Evolutionary conservation across 2,888 invertebrate genomes (phyloP).

Genomic region (Heteromurus nitidus): DNA sequence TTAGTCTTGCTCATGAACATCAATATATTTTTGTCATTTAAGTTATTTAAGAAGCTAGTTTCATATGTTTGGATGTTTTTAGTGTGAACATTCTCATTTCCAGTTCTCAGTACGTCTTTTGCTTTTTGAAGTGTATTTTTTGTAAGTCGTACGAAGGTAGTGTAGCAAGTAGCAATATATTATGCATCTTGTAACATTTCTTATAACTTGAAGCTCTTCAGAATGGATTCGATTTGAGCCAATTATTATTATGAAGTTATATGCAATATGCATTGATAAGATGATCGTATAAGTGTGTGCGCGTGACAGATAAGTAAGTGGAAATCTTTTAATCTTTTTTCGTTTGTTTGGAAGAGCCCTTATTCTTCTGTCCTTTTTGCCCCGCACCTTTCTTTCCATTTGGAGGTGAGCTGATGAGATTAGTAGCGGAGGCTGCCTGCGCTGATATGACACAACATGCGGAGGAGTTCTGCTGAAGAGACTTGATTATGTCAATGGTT

Average conservation of each 20-base stretch:
- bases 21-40: conserved; percentile 36
- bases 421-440: no score
- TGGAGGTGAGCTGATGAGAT: conserved; percentile 6
- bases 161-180: no score
- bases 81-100: not conserved
- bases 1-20: conserved; percentile 52
- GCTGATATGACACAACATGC: conserved; percentile 46
- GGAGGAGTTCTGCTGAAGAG: conserved; percentile 49
- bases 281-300: no score
- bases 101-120: conserved; percentile 18
- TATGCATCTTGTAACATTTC: no score
- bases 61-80: not conserved
- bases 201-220: no score
- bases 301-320: no score
- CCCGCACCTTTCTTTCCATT: conserved; percentile 1
- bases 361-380: conserved; percentile 35
- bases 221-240: no score
- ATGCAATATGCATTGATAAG: no score
- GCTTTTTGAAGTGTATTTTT: conserved; percentile 3
- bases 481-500: conserved; percentile 60
- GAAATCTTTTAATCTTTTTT: no score
- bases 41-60: not conserved
- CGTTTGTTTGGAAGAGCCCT: not conserved
- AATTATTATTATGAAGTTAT: no score
- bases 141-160: conserved; percentile 11